These are phyloP conservation scores for Tapera naevia DNA, from an alignment of 2,797 vertebrate species.

Conservation along the genomic window DNA sequence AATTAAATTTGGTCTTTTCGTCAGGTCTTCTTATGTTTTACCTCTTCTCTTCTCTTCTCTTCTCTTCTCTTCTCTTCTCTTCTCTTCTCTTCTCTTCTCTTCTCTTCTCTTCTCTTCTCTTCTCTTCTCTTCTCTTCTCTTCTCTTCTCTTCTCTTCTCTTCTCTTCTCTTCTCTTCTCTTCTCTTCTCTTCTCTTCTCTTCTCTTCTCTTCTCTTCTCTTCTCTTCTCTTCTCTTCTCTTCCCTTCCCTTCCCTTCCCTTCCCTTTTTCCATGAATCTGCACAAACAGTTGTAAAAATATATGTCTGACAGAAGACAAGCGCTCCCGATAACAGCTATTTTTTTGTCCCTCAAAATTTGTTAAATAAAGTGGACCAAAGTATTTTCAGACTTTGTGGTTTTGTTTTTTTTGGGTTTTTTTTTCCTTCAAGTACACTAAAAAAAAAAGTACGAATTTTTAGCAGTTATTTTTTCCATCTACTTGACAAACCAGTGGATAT, in stretches of 20 bases:
- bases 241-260: too few species aligned
- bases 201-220: too few species aligned
- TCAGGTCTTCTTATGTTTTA: neutral
- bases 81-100: too few species aligned
- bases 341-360: neutral
- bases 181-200: too few species aligned
- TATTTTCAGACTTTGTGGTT: neutral
- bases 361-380: neutral
- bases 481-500: neutral
- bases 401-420: too few species aligned
- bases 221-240: too few species aligned
- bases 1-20: neutral
- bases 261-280: neutral
- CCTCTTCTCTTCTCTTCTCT: neutral
- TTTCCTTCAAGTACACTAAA: neutral
- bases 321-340: neutral
- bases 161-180: too few species aligned
- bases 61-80: neutral
- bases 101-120: too few species aligned
- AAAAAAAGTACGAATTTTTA: neutral
- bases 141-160: too few species aligned
- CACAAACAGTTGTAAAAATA: neutral
- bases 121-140: too few species aligned
- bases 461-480: neutral
- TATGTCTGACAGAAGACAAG: neutral